Base-by-base conservation (phyloP, 1,140 invertebrate genomes). In the Akabosia matsudoensis region DNA sequence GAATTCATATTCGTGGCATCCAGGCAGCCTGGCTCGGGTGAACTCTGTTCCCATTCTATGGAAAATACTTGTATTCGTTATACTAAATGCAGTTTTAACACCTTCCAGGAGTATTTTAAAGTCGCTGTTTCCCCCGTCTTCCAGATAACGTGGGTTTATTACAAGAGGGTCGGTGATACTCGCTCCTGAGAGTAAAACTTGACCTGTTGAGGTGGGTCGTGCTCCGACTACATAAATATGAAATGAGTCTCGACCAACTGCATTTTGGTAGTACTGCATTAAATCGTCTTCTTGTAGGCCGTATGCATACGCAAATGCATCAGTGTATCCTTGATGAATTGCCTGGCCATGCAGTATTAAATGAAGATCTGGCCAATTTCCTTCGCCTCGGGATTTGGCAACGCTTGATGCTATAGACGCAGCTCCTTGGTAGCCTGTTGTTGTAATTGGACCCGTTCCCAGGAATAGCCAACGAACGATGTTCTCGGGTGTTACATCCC, bases 1-100 rank as follows among this genome's bases (percentile, higher is more conserved):
- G 82, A 93, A 92, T 78, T 87, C 87, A 28, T 88, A 86, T 52
- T 92, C 87, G 74, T 88, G 89, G 82, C 93, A 95, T 18, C 92
- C 93, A 0, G 92, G 92, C 76, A 94, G 83, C 1, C 91, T 90
- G 4, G 89, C 88, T 7, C 14, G 24, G 4, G 33, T 51, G n/a
- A 72, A 51, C 22, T 34, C 37, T 18, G 70, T 51, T 2, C 70
- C 70, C 2, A 72, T 33, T 4, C 33, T 16, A n/a, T 51, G 70
- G 70, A 72, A 72, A 2, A 51, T 45, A 3, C 33, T 22, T 7
- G 33, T 45, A 45, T 72, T 72, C 7, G 33, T 34, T 14, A 72
- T 28, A 13, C 10, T 34, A 4, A 72, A 37, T 22, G 70, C 70
- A 2, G 70, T 28, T 34, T 14, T 72, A 1, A 72, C 37, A 3